These are phyloP conservation scores for Apostichopus japonicus DNA, from an alignment of 35 echinoderm and acorn worm species.

Conservation along the genomic window DNA sequence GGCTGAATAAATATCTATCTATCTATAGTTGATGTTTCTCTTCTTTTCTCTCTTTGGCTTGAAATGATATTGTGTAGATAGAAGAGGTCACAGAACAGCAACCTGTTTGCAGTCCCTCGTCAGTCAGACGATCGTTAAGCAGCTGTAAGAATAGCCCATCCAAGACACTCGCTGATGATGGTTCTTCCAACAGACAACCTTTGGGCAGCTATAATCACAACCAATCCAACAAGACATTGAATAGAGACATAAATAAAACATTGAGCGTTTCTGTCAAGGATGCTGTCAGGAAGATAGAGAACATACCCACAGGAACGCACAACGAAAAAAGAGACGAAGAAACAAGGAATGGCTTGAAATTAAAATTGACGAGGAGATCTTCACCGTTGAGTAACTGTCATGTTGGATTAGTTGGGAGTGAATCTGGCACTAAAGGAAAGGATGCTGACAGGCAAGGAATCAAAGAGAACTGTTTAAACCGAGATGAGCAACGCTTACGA, in stretches of 20 bases:
- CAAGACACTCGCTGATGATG: neutral
- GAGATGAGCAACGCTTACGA: neutral
- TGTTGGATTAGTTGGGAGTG: neutral
- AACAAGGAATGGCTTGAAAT: neutral
- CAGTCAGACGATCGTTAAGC: neutral
- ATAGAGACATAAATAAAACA: neutral
- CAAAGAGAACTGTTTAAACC: neutral
- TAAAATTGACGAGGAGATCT: neutral
- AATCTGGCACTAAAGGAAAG: neutral
- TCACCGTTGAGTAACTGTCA: neutral
- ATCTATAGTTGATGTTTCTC: too few relatives aligned
- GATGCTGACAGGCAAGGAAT: neutral
- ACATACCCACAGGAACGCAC: neutral
- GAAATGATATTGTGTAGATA: neutral
- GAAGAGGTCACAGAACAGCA: neutral
- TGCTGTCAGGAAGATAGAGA: slow-evolving; percentile 1
- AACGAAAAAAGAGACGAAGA: neutral
- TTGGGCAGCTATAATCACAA: neutral
- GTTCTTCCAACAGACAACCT: neutral
- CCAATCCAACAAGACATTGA: neutral
- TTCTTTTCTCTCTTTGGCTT: too few relatives aligned
- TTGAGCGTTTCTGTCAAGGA: neutral
- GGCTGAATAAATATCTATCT: too few relatives aligned
- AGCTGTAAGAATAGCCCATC: neutral
- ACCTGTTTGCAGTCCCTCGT: neutral